Evolutionary conservation across 2,888 invertebrate genomes (phyloP).

Genomic region (Rotaria sp.): DNA sequence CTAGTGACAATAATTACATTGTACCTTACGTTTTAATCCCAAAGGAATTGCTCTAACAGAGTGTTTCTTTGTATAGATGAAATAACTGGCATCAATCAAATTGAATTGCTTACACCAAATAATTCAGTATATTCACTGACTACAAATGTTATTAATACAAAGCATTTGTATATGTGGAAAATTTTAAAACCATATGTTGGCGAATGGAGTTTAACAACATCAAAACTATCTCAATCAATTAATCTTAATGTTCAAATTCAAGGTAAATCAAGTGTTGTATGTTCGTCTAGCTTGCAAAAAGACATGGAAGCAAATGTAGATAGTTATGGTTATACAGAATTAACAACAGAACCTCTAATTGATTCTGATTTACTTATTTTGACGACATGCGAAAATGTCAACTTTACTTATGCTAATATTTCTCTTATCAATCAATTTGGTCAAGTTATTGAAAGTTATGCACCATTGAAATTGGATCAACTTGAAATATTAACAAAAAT

Average conservation of each 20-base stretch:
- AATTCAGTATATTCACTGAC: neutral
- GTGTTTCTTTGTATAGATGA: neutral
- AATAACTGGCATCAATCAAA: neutral
- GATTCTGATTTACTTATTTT: neutral
- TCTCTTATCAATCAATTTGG: neutral
- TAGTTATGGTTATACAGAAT: neutral
- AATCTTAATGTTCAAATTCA: neutral
- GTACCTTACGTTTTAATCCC: no score
- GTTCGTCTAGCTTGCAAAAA: neutral
- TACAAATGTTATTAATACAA: neutral
- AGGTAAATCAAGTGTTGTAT: neutral
- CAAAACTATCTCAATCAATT: neutral
- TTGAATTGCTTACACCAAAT: neutral
- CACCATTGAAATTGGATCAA: neutral
- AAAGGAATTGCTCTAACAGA: no score
- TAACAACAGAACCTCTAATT: neutral
- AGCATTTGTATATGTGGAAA: slow-evolving; percentile 24
- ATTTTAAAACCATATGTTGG: neutral
- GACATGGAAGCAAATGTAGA: neutral
- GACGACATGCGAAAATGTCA: neutral
- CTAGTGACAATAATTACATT: no score
- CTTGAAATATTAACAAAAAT: neutral
- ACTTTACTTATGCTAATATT: neutral
- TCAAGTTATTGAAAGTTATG: neutral
- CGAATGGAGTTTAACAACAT: neutral